Conservation (phyloP, 1,140 invertebrate genomes). For the Megathymus violae region DNA sequence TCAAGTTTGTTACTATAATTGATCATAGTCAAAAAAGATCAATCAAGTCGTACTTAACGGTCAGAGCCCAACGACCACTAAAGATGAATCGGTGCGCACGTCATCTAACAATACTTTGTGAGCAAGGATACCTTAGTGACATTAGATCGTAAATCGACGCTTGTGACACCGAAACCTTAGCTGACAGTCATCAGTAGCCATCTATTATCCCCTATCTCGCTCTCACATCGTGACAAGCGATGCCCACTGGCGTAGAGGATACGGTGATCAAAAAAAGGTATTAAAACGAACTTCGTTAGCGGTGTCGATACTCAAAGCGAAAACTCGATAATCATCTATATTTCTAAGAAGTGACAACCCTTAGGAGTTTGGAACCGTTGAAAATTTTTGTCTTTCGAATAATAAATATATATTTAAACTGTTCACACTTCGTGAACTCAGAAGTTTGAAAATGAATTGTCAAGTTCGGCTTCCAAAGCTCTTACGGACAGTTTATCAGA, state of each 20-base stretch:
- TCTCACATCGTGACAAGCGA: slow-evolving; percentile 61
- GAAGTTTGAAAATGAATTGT: slow-evolving; percentile 65
- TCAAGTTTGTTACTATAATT: not conserved
- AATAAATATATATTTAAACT: slow-evolving; percentile 67
- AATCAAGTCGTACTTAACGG: slow-evolving; percentile 10
- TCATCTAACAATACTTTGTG: slow-evolving; percentile 30
- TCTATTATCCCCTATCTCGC: slow-evolving; percentile 69
- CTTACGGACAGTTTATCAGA: slow-evolving; percentile 50
- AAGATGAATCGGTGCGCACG: slow-evolving; percentile 32
- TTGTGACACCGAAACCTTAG: slow-evolving; percentile 45
- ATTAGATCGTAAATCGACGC: slow-evolving; percentile 48
- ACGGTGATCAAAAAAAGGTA: slow-evolving; percentile 61
- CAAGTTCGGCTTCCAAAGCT: slow-evolving; percentile 51
- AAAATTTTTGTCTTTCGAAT: slow-evolving; percentile 56
- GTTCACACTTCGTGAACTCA: slow-evolving; percentile 68
- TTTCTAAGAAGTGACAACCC: slow-evolving; percentile 69
- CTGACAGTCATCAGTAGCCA: slow-evolving; percentile 65
- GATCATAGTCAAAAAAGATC: not conserved
- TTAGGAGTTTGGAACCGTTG: slow-evolving; percentile 47
- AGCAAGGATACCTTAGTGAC: slow-evolving; percentile 35
- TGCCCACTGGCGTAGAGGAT: slow-evolving; percentile 55
- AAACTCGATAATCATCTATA: slow-evolving; percentile 71
- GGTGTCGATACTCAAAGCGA: slow-evolving; percentile 66
- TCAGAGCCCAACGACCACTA: slow-evolving; percentile 32
- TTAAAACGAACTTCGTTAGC: slow-evolving; percentile 67